Evolutionary conservation across 1,140 invertebrate species (phyloP).

Genomic region (Bathynomus jamesi): DNA sequence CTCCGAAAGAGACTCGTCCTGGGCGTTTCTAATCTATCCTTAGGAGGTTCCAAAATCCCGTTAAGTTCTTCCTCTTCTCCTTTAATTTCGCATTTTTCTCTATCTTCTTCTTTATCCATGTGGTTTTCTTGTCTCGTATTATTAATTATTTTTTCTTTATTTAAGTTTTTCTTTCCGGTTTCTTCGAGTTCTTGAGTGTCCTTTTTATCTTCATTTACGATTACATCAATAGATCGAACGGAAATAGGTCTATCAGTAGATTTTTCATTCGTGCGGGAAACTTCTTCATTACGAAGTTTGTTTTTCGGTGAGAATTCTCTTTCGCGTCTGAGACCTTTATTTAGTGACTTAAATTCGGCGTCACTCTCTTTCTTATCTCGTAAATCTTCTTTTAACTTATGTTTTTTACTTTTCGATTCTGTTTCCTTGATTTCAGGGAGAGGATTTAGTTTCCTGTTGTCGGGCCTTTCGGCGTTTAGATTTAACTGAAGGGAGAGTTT

Average conservation of each 20-base stretch:
- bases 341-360: background rate
- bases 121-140: background rate
- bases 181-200: background rate
- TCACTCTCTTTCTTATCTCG: background rate
- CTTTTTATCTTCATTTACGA: background rate
- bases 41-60: background rate
- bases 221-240: no score
- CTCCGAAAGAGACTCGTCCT: background rate
- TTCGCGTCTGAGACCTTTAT: background rate
- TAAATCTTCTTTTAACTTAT: no score
- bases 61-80: background rate
- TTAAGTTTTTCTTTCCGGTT: background rate
- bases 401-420: no score
- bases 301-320: no score
- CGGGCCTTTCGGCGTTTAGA: no score
- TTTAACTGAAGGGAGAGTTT: no score
- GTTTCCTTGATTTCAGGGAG: no score
- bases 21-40: constrained; percentile 7
- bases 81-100: background rate
- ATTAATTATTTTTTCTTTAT: no score
- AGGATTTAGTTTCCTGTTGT: no score
- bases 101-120: background rate
- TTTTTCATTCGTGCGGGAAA: no score
- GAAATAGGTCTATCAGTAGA: no score
- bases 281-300: no score